phyloP scores from a whole-genome alignment of 1,140 invertebrate species.

The Drosophila lacteicornis region DNA sequence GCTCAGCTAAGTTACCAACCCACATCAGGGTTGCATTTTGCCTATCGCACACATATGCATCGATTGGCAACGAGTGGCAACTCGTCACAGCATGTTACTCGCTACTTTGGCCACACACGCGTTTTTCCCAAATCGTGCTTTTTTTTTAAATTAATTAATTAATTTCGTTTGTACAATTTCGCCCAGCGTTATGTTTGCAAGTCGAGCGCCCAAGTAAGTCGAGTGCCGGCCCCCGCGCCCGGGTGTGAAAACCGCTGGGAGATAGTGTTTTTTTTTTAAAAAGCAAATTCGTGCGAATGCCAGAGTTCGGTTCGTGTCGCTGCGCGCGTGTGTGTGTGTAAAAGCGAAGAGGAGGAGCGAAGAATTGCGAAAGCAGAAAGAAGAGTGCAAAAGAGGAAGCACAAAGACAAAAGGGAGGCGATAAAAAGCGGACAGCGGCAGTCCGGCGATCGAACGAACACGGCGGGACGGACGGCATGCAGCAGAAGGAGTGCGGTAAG shows the following conservation, averaged over 20 bases:
- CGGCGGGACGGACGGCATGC: conserved; percentile 10
- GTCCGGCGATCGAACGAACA: conserved; percentile 28
- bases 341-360: conserved; percentile 41
- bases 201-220: background rate
- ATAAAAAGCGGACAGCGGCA: conserved; percentile 47
- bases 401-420: conserved; percentile 40
- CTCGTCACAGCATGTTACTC: conserved; percentile 26
- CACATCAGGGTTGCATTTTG: too few species aligned
- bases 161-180: conserved; percentile 33
- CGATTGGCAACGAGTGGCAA: background rate
- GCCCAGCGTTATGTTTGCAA: conserved; percentile 17
- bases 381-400: conserved; percentile 41
- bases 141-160: conserved; percentile 61
- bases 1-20: background rate
- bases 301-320: conserved; percentile 25
- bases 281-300: conserved; percentile 24
- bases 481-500: conserved; percentile 30
- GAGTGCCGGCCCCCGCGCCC: conserved; percentile 1
- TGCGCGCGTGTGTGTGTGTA: conserved; percentile 48
- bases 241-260: conserved; percentile 9
- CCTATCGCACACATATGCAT: too few species aligned
- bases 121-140: conserved; percentile 75
- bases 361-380: conserved; percentile 63
- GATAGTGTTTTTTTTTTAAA: conserved; percentile 1
- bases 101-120: conserved; percentile 66